phyloP scores from a whole-genome alignment of 1,140 invertebrate genomes.

The Scaptomyza pallida region DNA sequence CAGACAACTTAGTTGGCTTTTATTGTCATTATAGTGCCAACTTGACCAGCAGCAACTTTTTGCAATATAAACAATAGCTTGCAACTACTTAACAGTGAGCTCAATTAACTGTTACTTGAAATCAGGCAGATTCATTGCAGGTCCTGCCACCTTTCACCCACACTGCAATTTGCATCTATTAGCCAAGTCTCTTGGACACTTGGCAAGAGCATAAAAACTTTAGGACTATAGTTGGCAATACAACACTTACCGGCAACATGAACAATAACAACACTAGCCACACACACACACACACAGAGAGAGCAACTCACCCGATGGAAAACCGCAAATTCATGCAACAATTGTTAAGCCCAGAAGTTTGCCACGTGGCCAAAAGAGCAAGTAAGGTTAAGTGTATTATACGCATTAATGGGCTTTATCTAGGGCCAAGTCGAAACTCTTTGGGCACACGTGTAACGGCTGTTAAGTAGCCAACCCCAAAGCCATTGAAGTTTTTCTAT shows the following conservation, averaged over 20 bases:
- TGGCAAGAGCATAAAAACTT: slow-evolving; percentile 45
- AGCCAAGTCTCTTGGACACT: slow-evolving; percentile 39
- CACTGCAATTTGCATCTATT: slow-evolving; percentile 51
- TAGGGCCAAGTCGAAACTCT: slow-evolving; percentile 36
- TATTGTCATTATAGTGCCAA: slow-evolving; percentile 10
- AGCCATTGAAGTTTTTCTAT: slow-evolving; percentile 51
- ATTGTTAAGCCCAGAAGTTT: slow-evolving; percentile 73
- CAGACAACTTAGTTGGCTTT: slow-evolving; percentile 11
- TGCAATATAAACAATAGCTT: slow-evolving; percentile 32
- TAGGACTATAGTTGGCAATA: slow-evolving; percentile 36
- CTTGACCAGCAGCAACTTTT: slow-evolving; percentile 25
- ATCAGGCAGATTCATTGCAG: slow-evolving; percentile 38
- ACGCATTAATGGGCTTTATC: slow-evolving; percentile 61
- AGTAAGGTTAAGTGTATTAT: slow-evolving; percentile 68
- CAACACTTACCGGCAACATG: slow-evolving; percentile 2
- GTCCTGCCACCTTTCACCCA: background rate
- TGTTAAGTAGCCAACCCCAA: slow-evolving; percentile 58
- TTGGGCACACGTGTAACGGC: slow-evolving; percentile 60
- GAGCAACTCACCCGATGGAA: slow-evolving; percentile 14
- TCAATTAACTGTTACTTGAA: slow-evolving; percentile 47
- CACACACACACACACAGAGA: too few species aligned
- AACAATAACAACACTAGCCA: background rate
- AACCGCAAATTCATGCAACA: slow-evolving; percentile 73
- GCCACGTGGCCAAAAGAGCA: slow-evolving; percentile 51
- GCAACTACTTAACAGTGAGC: slow-evolving; percentile 35